Base-by-base conservation (phyloP, 2,797 vertebrate genomes). In the Merluccius polli region DNA sequence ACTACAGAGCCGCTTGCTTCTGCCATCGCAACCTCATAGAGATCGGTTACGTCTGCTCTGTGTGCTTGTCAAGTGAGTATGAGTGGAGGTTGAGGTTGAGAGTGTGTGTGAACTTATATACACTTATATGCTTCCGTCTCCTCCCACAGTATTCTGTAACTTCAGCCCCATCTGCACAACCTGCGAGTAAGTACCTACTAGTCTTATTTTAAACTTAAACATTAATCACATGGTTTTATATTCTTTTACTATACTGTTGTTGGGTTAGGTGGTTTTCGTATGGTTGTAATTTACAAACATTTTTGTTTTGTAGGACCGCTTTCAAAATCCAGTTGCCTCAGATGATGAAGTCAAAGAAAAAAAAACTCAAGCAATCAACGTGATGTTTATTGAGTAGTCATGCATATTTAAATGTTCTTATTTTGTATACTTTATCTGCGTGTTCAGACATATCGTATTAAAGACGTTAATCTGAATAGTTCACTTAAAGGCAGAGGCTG, bases 131-230 rank as follows among this genome's bases (percentile, higher is more conserved):
- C 7, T 76, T 12, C 71, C 74, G 2, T 84, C 30, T 77, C 77
- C 32, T 78, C 75, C 71, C 72, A 74, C 73, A 99, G 98, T 99
- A 87, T 99, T 99, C 93, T 99, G 98, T 93, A 99, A 94, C 88
- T 99, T 99, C 92, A 99, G 97, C 83, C 98, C 98, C 8, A 99
- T 99, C 90, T 99, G 98, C 79, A 99, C 98, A n/a, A 99, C 98
- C 0, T 99, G 98, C 94, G 98, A 99, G 98, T 99, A 83, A 97
- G 98, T 97, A 85, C n/a, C n/a, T n/a, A n/a, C 73, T 35, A 2
- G 59, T 63, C 12, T 30, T 29, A 27, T 13, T 30, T 13, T 31
- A n/a, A n/a, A n/a, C 30, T 13, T 30, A 9, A 30, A 12, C 67
- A 69, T 69, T 30, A 31, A 16, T 31, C 15, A 16, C 6, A 31